Base-by-base conservation (phyloP, 1,140 invertebrate species). In the Ladona fulva region DNA sequence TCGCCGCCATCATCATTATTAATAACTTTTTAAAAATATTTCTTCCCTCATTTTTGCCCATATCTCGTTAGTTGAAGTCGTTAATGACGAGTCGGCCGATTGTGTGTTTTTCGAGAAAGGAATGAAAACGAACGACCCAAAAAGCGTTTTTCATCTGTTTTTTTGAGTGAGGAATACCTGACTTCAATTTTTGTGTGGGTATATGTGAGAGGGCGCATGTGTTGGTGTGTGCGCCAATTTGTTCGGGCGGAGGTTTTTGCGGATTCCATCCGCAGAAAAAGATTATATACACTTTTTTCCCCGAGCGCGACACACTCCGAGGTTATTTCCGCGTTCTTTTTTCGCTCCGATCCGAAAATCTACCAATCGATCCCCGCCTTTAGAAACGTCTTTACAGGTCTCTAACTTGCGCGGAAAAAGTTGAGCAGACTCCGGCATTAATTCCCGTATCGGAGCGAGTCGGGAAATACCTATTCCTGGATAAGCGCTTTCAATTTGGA, bases 21-120 rank as follows among this genome's bases (percentile, higher is more conserved):
- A 66, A 66, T 66, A 19, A 66, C 52, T 66, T 66, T 66, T 66
- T 66, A 66, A 19, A 66, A 66, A 66, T 22, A 66, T 66, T 66
- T 66, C 52, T 19, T 66, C 52, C 52, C 52, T 66, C 52, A 66
- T 66, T 66, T 66, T 66, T 66, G 16, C 52, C 52, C 52, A 66
- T 66, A 66, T 66, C 52, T 66, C 52, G 52, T 66, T 66, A 66
- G 52, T 66, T 66, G 52, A 66, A 66, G 52, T 66, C 52, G 52
- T 66, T 66, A 66, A 12, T 22, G 52, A 66, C 52, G 52, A 66
- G 52, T 66, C 52, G 52, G 52, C 14, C n/a, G 52, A 66, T 66
- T 66, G 52, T 66, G 52, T 66, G 52, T 12, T 3, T 12, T 6
- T 3, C 52, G 16, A 66, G 52, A 66, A 66, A 66, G 52, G 52